Evolutionary conservation across 2,888 invertebrate genomes (phyloP), one percentile per base, ranked within the genome.

Genomic region (Idaea straminata): DNA sequence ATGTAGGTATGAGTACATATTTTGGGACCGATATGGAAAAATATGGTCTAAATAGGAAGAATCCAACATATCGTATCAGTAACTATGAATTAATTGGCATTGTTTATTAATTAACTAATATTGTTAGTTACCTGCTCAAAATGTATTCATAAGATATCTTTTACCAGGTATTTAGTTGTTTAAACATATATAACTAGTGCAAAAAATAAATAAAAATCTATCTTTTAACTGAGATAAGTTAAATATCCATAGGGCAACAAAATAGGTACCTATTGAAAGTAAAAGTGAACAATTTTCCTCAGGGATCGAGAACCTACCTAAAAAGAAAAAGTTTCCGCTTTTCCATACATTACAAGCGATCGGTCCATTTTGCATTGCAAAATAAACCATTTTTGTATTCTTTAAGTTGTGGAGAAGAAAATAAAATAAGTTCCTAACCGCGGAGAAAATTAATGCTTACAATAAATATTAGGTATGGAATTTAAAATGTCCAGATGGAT

Each of bases 321-420:
- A 47, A 47, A 47, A 47, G 47, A 47, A 47, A 47, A 47, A 47
- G 47, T 47, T 47, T 47, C 47, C 47, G 47, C 47, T 47, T 47
- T 47, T 47, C 47, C 47, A 47, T 47, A 47, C 47, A 47, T 47
- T 47, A 47, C 47, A 47, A 47, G 47, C 47, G 47, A 47, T 47
- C 47, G 47, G 47, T 47, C 47, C 47, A 47, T 47, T 47, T 47
- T 47, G 47, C 47, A 47, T 47, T 47, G 47, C 47, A 47, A 13
- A 47, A 47, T 47, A 10, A 47, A 47, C 47, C 36, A 47, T 47
- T 47, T 47, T 47, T 47, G 47, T 47, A 47, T 47, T 47, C 13
- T 10, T 47, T 47, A 47, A 47, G 47, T 47, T 10, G 47, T 13
- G 47, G 47, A 47, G 47, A 47, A 47, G 47, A 47, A 47, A 47